Conservation (phyloP, 2,113 vertebrate genomes). For the Channa argus region DNA sequence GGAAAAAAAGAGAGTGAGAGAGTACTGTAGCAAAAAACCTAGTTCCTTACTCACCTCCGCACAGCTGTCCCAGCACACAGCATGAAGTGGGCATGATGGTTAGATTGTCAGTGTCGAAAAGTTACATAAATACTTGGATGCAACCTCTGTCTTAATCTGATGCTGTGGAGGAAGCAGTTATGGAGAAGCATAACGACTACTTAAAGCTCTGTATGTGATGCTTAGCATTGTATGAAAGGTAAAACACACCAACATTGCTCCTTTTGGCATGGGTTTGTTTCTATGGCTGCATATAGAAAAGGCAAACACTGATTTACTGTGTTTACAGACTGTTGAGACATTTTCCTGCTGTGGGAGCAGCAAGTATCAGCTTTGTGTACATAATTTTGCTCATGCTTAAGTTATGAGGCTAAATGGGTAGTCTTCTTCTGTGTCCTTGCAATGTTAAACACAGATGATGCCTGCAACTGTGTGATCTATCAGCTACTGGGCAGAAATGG, state of each 20-base stretch:
- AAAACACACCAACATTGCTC: background rate
- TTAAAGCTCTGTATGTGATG: background rate
- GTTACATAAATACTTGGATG: too few species aligned
- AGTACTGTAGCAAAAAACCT: too few species aligned
- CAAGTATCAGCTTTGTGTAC: background rate
- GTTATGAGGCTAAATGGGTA: constrained; percentile 1
- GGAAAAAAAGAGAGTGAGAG: too few species aligned
- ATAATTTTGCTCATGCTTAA: background rate
- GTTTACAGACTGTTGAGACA: background rate
- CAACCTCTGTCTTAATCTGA: too few species aligned
- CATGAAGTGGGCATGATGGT: too few species aligned
- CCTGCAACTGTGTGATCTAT: constrained; percentile 58
- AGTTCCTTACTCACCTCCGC: too few species aligned
- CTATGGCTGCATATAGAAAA: background rate
- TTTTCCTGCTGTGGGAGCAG: constrained; percentile 4
- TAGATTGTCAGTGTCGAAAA: too few species aligned
- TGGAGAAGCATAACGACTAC: too few species aligned
- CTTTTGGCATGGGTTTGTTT: background rate
- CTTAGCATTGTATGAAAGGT: background rate
- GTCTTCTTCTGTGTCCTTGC: constrained; percentile 22
- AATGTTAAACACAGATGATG: constrained; percentile 15
- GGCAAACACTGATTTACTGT: constrained; percentile 3
- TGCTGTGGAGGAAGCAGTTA: too few species aligned
- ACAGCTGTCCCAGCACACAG: too few species aligned
- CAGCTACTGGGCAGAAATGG: constrained; percentile 55